phyloP scores from a whole-genome alignment of 35 echinoderm and acorn worm genomes.

The Ophiothrix spiculata region DNA sequence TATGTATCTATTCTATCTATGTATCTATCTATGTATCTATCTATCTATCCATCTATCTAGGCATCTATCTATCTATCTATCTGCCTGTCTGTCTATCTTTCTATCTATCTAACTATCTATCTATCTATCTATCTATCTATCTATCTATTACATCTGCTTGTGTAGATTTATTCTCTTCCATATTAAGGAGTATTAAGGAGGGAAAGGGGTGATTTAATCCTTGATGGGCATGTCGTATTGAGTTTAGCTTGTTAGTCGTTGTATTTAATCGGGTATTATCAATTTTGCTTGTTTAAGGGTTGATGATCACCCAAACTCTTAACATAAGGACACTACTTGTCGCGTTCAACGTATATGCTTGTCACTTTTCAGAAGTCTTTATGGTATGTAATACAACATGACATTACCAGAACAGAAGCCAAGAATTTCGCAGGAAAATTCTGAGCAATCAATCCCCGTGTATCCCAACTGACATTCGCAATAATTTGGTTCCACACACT shows the following conservation, averaged over 20 bases:
- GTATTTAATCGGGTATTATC: no score
- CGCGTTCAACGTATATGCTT: not conserved
- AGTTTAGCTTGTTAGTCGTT: no score
- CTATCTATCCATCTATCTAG: not conserved
- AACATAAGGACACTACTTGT: not conserved
- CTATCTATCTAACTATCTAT: not conserved
- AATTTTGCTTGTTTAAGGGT: not conserved
- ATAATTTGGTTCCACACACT: not conserved
- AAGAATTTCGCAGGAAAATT: not conserved
- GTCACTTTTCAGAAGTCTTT: not conserved
- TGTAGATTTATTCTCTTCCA: not conserved
- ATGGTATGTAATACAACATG: not conserved
- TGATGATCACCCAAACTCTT: not conserved
- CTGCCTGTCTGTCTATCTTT: not conserved
- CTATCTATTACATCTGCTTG: not conserved
- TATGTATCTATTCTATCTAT: not conserved
- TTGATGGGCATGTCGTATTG: not conserved
- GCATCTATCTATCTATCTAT: not conserved
- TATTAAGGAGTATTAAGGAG: not conserved
- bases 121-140: not conserved
- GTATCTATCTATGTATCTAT: not conserved
- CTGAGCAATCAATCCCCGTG: not conserved
- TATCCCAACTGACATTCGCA: not conserved
- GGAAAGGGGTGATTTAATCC: not conserved
- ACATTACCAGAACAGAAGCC: not conserved